phyloP scores from a whole-genome alignment of 2,888 invertebrate species.

The Gandaritis pyraliata region DNA sequence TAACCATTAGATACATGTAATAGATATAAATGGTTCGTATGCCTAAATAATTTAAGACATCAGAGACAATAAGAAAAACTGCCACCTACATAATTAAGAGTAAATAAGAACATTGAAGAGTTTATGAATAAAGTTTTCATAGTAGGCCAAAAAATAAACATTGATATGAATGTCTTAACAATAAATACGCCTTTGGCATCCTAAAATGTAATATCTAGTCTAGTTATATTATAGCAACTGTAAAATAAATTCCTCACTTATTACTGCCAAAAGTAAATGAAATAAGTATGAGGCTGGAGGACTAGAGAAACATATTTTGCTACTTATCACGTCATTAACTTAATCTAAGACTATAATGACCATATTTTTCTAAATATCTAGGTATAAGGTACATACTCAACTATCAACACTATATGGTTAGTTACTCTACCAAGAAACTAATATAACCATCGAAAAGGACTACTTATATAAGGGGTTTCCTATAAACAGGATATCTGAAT shows the following conservation, averaged over 20 bases:
- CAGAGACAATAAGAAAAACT: no score
- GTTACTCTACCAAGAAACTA: background rate
- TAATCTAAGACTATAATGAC: background rate
- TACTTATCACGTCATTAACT: background rate
- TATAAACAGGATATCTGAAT: background rate
- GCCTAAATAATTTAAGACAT: no score
- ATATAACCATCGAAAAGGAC: conserved; percentile 7
- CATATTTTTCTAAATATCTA: no score
- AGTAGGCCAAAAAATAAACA: conserved; percentile 4
- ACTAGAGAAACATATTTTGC: background rate
- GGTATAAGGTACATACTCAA: background rate
- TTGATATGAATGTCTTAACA: conserved; percentile 64
- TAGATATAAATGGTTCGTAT: no score
- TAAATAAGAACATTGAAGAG: no score
- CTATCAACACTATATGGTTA: background rate
- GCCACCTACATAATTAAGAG: no score
- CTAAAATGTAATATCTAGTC: conserved; percentile 18
- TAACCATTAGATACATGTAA: no score
- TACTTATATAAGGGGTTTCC: background rate
- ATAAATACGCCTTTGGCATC: conserved; percentile 61
- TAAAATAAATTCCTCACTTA: no score
- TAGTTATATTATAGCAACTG: no score
- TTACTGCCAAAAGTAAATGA: background rate
- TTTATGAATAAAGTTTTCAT: no score
- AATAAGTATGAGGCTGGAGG: background rate